Base-by-base conservation (phyloP, 2,113 vertebrate genomes). In the Colaptes auratus region DNA sequence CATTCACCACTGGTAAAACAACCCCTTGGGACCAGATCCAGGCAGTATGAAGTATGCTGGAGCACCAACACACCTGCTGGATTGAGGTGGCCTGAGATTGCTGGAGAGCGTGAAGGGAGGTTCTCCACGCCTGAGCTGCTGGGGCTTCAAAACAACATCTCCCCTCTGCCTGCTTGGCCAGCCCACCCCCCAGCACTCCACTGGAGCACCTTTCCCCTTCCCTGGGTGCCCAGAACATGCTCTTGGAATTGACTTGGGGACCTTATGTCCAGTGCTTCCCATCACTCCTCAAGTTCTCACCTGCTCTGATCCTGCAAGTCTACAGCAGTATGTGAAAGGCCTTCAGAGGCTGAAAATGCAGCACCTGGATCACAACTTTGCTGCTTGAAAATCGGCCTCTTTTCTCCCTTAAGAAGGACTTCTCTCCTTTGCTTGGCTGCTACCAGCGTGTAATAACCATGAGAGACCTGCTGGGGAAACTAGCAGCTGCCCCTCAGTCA, bases 31-130 rank as follows among this genome's bases (percentile, higher is more conserved):
- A 76, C 8, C 2, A 4, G 17, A 64, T 58, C 64, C 56, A 35
- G 0, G 0, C 7, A 33, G 18, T 18, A 88, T 5, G 16, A 46
- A 84, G 25, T 7, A 46, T 10, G 35, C 9, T 86, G 72, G 24
- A 36, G 24, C 4, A 10, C 33, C 74, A 74, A 61, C 10, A 56
- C 19, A 50, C 14, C n/a, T 59, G 28, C 12, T 6, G 63, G 46
- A 80, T 42, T 60, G 56, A 60, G 64, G 25, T 1, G 3, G 42
- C 33, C 28, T 55, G 30, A 42, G 39, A 77, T 24, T 4, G 9
- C 36, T 23, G 8, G n/a, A 28, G 39, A 82, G 77, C 2, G 8
- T 12, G 23, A 60, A 87, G 28, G 64, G 39, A 61, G 9, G 17
- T 53, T 65, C 33, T 63, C 25, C 12, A 4, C 8, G 17, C 1